phyloP scores from a whole-genome alignment of 2,113 vertebrate species.

The Bolborhynchus lineola region DNA sequence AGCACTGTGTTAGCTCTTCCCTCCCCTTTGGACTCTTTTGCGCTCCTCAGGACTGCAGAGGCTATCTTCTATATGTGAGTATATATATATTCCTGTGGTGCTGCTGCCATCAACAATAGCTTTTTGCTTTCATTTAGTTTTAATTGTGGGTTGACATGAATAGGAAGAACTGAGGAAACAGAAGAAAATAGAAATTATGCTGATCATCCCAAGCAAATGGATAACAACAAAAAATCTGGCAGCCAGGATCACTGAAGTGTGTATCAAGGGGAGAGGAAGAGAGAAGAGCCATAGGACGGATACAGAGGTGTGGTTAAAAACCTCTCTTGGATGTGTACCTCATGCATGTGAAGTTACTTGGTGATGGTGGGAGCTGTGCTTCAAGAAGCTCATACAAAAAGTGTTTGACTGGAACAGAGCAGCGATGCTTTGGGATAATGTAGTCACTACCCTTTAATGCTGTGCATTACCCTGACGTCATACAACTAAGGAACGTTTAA shows the following conservation, averaged over 20 bases:
- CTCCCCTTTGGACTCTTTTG: not conserved
- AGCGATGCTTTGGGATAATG: not conserved
- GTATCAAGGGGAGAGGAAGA: not conserved
- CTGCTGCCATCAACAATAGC: not conserved
- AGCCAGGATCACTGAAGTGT: not conserved
- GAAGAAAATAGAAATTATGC: not conserved
- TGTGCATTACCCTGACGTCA: not conserved
- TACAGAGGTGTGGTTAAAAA: not conserved
- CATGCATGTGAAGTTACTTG: not conserved
- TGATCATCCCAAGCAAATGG: not conserved
- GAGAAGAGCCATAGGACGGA: not conserved
- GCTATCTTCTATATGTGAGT: rapidly evolving
- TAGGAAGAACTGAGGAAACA: not conserved
- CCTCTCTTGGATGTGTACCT: not conserved
- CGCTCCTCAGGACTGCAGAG: not conserved
- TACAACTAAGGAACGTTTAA: not conserved
- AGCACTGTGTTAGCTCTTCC: not conserved
- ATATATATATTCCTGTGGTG: not conserved
- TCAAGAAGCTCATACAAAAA: not conserved
- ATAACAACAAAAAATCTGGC: not conserved
- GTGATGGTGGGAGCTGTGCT: not conserved
- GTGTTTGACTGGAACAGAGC: not conserved
- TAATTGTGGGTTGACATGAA: not conserved
- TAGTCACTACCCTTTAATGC: not conserved
- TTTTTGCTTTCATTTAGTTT: not conserved